Evolutionary conservation across 2,888 invertebrate species (phyloP).

Genomic region (Pinctada fucata): DNA sequence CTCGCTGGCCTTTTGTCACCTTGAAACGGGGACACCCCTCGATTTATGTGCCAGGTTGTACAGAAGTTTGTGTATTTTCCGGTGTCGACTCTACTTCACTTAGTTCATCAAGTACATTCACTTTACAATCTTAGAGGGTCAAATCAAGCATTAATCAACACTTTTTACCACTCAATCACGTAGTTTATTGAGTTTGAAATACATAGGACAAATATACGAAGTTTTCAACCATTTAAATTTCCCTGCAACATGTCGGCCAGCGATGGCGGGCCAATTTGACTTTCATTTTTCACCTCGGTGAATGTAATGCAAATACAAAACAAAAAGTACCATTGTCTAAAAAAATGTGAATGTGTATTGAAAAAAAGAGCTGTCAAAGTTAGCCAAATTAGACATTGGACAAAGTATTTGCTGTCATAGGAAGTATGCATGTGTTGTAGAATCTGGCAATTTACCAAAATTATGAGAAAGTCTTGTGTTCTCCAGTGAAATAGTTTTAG

Average conservation of each 20-base stretch:
- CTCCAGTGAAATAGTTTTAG: too few relatives aligned
- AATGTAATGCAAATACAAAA: not conserved
- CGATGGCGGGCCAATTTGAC: slow-evolving; percentile 69
- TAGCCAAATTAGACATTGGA: slow-evolving; percentile 1
- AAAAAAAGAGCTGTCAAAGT: not conserved
- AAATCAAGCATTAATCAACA: too few relatives aligned
- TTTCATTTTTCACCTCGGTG: slow-evolving; percentile 15
- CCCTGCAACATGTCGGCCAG: slow-evolving; percentile 63
- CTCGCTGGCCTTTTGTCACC: too few relatives aligned
- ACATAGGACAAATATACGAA: not conserved
- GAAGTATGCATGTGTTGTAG: too few relatives aligned
- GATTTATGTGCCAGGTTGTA: not conserved
- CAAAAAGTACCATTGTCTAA: too few relatives aligned
- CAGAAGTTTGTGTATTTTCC: slow-evolving; percentile 1
- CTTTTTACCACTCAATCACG: too few relatives aligned
- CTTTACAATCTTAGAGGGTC: too few relatives aligned
- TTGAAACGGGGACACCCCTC: not conserved
- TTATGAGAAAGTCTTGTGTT: too few relatives aligned
- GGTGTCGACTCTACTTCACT: not conserved
- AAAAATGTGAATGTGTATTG: not conserved
- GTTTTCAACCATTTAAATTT: slow-evolving; percentile 65
- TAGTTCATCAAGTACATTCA: too few relatives aligned
- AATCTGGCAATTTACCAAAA: too few relatives aligned
- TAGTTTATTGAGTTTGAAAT: not conserved
- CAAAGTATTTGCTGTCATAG: slow-evolving; percentile 1